A percentile compares a stretch with the other conserved stretches of the same genome.
phyloP scores from a whole-genome alignment of 2,797 vertebrate species.

The Margarornis squamiger region DNA sequence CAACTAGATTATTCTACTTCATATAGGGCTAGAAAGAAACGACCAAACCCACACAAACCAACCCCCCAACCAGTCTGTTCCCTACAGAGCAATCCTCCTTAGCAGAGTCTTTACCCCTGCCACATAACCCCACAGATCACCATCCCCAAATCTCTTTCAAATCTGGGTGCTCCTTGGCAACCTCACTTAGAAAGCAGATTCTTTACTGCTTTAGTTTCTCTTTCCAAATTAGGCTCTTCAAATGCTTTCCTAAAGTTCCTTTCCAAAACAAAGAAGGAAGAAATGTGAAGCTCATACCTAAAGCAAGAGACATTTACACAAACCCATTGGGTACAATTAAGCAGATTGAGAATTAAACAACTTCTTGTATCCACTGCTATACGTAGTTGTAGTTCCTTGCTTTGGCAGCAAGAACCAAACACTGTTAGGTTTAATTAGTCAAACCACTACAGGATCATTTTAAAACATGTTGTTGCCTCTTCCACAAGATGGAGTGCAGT shows the following conservation, averaged over 20 bases:
- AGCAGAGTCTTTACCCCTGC: background rate
- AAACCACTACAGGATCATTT: background rate
- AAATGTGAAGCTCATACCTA: background rate
- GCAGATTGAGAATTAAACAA: background rate
- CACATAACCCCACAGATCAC: background rate
- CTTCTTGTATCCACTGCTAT: background rate
- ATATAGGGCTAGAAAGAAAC: background rate
- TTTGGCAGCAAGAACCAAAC: background rate
- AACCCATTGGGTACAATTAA: background rate
- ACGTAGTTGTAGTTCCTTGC: background rate
- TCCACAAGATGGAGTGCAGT: conserved; percentile 58
- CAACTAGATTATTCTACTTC: background rate
- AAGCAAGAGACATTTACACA: background rate
- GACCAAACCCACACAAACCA: background rate
- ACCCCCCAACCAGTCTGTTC: background rate
- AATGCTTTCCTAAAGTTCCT: background rate
- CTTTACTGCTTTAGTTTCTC: background rate
- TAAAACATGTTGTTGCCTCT: conserved; percentile 17
- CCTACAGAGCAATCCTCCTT: background rate
- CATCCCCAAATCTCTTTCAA: background rate
- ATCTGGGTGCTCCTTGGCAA: background rate
- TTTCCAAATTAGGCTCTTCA: background rate
- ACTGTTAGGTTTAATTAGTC: conserved; percentile 8
- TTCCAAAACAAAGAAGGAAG: background rate
- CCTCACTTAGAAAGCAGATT: background rate